Conservation (phyloP, 2,113 vertebrate species). For the Phylloscopus whistleri region DNA sequence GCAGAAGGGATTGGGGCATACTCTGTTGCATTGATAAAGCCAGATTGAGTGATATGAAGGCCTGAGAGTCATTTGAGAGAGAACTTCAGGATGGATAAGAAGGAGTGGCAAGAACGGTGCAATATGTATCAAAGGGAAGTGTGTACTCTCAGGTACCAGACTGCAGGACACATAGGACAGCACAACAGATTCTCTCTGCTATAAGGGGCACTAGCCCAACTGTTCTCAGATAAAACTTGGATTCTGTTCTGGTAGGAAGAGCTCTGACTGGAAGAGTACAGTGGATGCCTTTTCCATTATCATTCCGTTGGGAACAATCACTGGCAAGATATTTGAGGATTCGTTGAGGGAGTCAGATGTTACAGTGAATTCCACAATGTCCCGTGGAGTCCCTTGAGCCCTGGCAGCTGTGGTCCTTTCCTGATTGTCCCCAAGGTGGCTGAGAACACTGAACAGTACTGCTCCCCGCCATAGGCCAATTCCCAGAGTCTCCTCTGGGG, state of each 20-base stretch:
- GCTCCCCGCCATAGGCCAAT: not conserved
- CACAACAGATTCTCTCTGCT: not conserved
- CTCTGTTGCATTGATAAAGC: not conserved
- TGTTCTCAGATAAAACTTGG: not conserved
- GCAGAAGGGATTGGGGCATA: not conserved
- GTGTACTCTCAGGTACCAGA: not conserved
- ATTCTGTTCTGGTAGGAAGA: not conserved
- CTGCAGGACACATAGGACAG: not conserved
- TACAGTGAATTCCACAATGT: not conserved
- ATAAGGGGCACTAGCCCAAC: accelerated
- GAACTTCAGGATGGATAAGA: not conserved
- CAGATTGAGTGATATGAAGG: not conserved
- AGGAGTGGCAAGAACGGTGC: not conserved
- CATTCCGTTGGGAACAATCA: not conserved
- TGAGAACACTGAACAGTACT: not conserved
- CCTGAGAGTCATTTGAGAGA: not conserved
- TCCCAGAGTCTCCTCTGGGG: not conserved
- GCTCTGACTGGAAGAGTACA: not conserved
- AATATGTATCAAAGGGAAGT: not conserved
- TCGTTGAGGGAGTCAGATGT: not conserved
- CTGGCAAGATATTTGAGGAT: not conserved
- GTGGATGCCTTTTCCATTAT: not conserved
- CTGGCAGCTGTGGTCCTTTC: not conserved
- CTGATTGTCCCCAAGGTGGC: not conserved
- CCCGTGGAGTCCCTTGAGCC: not conserved